These are phyloP conservation scores for Myripristis murdjan DNA, from an alignment of 2,797 vertebrate genomes.

Conservation along the genomic window DNA sequence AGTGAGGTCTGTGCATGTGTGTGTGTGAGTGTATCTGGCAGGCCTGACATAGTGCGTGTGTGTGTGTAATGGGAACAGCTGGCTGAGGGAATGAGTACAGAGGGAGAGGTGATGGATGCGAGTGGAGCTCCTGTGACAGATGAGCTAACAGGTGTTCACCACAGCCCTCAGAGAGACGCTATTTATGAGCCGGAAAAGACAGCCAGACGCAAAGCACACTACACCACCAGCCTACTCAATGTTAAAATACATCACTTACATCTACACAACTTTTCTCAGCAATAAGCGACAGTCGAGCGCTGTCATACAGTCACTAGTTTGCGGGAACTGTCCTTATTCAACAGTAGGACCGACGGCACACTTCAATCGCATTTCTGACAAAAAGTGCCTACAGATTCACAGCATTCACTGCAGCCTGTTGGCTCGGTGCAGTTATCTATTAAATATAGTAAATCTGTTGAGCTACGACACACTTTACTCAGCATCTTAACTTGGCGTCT, in stretches of 20 bases:
- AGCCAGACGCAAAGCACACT: constrained; percentile 92
- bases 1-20: constrained; percentile 4
- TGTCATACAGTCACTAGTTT: background rate
- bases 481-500: too few species aligned
- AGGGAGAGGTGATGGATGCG: constrained; percentile 97
- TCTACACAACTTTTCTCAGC: constrained; percentile 82
- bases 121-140: constrained; percentile 94
- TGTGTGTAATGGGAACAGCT: constrained; percentile 85
- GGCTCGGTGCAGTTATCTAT: too few species aligned
- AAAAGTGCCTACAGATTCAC: background rate
- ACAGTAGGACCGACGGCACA: background rate
- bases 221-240: constrained; percentile 84
- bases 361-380: constrained; percentile 18
- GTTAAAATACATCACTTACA: constrained; percentile 83
- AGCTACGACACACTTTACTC: too few species aligned
- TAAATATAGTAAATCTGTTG: too few species aligned
- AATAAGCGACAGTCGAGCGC: constrained; percentile 20
- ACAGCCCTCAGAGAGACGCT: constrained; percentile 95
- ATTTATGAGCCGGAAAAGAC: constrained; percentile 95
- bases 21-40: constrained; percentile 62
- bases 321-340: constrained; percentile 18
- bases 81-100: constrained; percentile 92
- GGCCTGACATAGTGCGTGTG: constrained; percentile 48
- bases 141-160: constrained; percentile 99
- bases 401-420: too few species aligned